phyloP scores from a whole-genome alignment of 2,888 invertebrate species.

The Tetranychus piercei region DNA sequence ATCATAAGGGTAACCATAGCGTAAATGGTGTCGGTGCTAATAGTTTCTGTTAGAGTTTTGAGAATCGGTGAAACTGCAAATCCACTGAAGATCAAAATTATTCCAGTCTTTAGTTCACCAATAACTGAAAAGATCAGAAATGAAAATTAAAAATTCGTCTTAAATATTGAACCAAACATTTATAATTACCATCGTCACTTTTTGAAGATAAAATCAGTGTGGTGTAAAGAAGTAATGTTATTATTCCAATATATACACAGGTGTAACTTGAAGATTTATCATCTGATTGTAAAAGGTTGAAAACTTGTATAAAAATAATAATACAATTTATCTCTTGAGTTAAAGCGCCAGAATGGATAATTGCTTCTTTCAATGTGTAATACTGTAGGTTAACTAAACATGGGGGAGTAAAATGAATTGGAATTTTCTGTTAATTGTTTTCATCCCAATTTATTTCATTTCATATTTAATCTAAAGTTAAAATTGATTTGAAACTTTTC shows the following conservation, averaged over 20 bases:
- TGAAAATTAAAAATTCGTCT: neutral
- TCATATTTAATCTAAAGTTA: neutral
- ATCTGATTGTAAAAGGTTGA: slow-evolving; percentile 37
- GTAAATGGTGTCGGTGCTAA: slow-evolving; percentile 92
- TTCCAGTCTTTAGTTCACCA: slow-evolving; percentile 52
- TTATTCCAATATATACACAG: slow-evolving; percentile 39
- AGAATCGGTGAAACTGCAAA: slow-evolving; percentile 74
- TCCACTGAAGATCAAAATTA: slow-evolving; percentile 65
- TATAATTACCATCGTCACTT: neutral
- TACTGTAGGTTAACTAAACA: slow-evolving; percentile 48
- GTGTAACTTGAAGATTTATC: neutral
- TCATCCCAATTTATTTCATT: neutral
- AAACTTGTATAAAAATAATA: slow-evolving; percentile 50
- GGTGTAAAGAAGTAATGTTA: slow-evolving; percentile 27
- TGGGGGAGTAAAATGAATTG: neutral
- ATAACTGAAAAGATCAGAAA: slow-evolving; percentile 15
- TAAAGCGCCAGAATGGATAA: slow-evolving; percentile 55
- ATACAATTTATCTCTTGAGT: slow-evolving; percentile 61
- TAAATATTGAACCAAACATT: neutral
- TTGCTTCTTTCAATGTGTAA: slow-evolving; percentile 49
- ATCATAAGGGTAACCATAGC: slow-evolving; percentile 75
- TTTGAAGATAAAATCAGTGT: slow-evolving; percentile 7
- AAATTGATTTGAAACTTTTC: neutral
- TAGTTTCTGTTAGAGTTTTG: slow-evolving; percentile 82
- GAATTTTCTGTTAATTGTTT: neutral